phyloP scores from a whole-genome alignment of 2,888 invertebrate species.

The Tinea pellionella region DNA sequence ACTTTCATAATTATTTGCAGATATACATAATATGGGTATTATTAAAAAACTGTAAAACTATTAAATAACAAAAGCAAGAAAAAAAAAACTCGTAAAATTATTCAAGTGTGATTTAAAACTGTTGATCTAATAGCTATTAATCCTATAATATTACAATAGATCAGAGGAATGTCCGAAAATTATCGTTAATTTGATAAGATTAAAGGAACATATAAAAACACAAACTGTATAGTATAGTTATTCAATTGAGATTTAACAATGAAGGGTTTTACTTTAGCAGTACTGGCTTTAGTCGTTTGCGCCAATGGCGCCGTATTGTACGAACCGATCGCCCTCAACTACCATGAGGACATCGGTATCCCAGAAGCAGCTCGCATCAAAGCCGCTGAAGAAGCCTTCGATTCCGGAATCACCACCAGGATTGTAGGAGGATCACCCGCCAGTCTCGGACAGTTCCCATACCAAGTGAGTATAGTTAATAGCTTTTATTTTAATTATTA shows the following conservation, averaged over 20 bases:
- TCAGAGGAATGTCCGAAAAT: no score
- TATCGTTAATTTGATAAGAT: no score
- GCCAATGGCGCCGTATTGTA: background rate
- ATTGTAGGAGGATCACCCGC: conserved; percentile 29
- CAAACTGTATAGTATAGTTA: no score
- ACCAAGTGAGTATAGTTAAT: conserved; percentile 19
- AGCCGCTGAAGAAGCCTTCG: conserved; percentile 18
- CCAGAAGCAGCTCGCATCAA: conserved; percentile 17
- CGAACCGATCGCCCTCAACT: conserved; percentile 20
- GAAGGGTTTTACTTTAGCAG: background rate
- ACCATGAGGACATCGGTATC: conserved; percentile 32
- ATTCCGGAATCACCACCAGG: conserved; percentile 23
- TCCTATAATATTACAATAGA: no score
- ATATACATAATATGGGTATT: no score
- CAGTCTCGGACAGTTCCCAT: conserved; percentile 22
- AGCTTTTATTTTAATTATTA: background rate
- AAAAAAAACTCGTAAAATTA: no score
- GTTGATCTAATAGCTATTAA: no score
- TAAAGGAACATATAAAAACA: no score
- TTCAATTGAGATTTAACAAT: background rate
- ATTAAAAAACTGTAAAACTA: no score
- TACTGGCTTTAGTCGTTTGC: conserved; percentile 15
- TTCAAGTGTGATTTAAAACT: no score
- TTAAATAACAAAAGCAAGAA: no score
- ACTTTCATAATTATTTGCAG: no score